Conservation (phyloP, 2,888 invertebrate genomes). For the Metopia argyrocephala region DNA sequence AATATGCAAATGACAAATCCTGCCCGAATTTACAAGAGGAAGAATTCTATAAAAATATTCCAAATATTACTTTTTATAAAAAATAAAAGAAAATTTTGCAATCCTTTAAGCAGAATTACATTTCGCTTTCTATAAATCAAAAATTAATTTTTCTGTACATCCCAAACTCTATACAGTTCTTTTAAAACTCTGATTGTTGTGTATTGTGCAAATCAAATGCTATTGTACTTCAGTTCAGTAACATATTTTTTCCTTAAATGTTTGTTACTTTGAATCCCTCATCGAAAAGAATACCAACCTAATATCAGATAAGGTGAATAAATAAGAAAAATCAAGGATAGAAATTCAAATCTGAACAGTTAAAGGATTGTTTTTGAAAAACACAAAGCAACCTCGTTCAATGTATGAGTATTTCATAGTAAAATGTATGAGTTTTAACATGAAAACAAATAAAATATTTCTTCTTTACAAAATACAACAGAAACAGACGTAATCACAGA, state of each 20-base stretch:
- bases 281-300: background rate
- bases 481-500: background rate
- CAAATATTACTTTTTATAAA: too few species aligned
- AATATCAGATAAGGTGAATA: background rate
- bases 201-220: slow-evolving; percentile 9
- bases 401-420: background rate
- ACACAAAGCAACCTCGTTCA: background rate
- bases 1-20: too few species aligned
- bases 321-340: background rate
- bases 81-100: too few species aligned
- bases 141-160: too few species aligned
- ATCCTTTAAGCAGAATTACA: too few species aligned
- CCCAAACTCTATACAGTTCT: background rate
- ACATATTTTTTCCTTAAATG: background rate
- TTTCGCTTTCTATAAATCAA: too few species aligned
- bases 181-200: background rate
- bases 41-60: too few species aligned
- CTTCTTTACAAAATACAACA: background rate
- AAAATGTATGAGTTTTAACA: slow-evolving; percentile 7
- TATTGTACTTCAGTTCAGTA: background rate
- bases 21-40: too few species aligned
- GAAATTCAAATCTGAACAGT: background rate
- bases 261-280: background rate
- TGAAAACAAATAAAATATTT: slow-evolving; percentile 15
- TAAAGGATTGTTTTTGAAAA: slow-evolving; percentile 21